A percentile compares a stretch with the other conserved stretches of the same genome.
These are phyloP conservation scores for Mechanitis messenoides DNA, from an alignment of 2,888 invertebrate genomes.

Conservation along the genomic window DNA sequence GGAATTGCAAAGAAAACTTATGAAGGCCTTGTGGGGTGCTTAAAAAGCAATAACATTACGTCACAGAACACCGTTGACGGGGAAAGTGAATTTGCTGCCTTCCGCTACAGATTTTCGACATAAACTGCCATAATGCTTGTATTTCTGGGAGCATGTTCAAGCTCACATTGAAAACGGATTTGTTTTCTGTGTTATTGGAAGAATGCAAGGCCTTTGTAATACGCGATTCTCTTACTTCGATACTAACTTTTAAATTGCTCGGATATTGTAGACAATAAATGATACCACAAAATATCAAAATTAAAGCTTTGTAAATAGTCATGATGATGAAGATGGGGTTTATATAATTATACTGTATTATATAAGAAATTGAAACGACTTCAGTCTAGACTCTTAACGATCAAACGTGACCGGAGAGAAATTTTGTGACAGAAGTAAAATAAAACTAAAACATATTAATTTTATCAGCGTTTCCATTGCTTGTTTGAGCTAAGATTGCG, in stretches of 20 bases:
- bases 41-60: constrained; percentile 35
- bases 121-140: constrained; percentile 6
- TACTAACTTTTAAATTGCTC: too few relatives aligned
- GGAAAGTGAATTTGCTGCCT: constrained; percentile 53
- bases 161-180: constrained; percentile 5
- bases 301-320: background rate
- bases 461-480: constrained; percentile 13
- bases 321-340: background rate
- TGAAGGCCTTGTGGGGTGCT: constrained; percentile 23
- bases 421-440: constrained; percentile 15
- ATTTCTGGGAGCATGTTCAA: constrained; percentile 3
- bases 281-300: background rate
- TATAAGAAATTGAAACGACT: constrained; percentile 28
- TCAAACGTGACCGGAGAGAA: constrained; percentile 26
- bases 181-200: background rate
- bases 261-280: too few relatives aligned
- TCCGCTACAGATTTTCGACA: constrained; percentile 6
- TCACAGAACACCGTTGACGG: constrained; percentile 40
- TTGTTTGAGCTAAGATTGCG: background rate
- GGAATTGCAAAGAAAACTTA: constrained; percentile 14
- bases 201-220: background rate
- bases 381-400: constrained; percentile 31
- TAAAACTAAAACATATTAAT: constrained; percentile 11
- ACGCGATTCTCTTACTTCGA: too few relatives aligned
- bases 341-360: constrained; percentile 16